A percentile compares a stretch with the other conserved stretches of the same genome.
These are phyloP conservation scores for Teinopalpus imperialis DNA, from an alignment of 2,888 invertebrate species.

Conservation along the genomic window DNA sequence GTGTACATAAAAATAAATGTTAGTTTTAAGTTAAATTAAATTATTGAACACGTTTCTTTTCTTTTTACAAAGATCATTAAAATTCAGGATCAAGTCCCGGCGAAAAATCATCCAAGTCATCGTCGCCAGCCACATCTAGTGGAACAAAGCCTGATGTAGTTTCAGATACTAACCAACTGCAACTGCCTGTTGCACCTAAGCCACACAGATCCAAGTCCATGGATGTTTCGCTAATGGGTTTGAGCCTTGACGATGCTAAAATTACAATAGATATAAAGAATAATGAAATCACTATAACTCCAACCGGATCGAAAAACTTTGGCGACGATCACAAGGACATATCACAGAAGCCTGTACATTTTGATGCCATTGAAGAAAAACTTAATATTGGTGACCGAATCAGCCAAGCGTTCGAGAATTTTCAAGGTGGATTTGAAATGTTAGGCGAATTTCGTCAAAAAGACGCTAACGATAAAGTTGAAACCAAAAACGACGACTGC, in stretches of 20 bases:
- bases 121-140: slow-evolving; percentile 65
- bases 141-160: slow-evolving; percentile 51
- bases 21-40: slow-evolving; percentile 1
- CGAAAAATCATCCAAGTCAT: slow-evolving; percentile 64
- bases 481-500: slow-evolving; percentile 40
- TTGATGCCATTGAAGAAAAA: slow-evolving; percentile 60
- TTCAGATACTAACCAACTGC: slow-evolving; percentile 59
- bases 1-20: too few relatives aligned
- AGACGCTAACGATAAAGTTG: slow-evolving; percentile 38
- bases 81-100: slow-evolving; percentile 72
- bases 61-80: slow-evolving; percentile 44
- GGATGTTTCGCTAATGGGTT: slow-evolving; percentile 68
- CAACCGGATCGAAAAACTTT: slow-evolving; percentile 57
- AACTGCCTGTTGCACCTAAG: slow-evolving; percentile 58
- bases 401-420: slow-evolving; percentile 59
- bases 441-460: slow-evolving; percentile 47
- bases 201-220: slow-evolving; percentile 81
- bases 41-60: slow-evolving; percentile 28
- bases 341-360: slow-evolving; percentile 41
- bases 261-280: slow-evolving; percentile 67
- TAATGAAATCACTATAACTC: slow-evolving; percentile 71
- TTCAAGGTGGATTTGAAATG: slow-evolving; percentile 67
- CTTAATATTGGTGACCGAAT: slow-evolving; percentile 62
- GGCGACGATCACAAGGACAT: slow-evolving; percentile 35
- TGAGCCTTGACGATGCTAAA: slow-evolving; percentile 64